Evolutionary conservation across 1,140 invertebrate species (phyloP).

Genomic region (Drosophila malerkotliana): DNA sequence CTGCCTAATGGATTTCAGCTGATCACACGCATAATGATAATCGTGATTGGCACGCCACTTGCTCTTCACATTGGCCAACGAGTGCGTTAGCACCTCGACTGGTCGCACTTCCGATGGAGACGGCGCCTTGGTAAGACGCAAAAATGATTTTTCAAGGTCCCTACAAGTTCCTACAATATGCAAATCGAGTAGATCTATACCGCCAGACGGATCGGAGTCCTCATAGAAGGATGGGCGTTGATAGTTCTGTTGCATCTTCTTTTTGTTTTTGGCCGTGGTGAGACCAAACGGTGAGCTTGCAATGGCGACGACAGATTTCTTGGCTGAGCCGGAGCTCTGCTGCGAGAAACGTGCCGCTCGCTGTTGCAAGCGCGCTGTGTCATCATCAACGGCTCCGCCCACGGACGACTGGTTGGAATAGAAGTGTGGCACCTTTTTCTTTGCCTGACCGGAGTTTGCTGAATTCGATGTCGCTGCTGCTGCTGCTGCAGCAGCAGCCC

Average conservation of each 20-base stretch:
- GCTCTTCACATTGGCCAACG: slow-evolving; percentile 94
- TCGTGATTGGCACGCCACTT: slow-evolving; percentile 95
- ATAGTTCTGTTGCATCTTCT: slow-evolving; percentile 40
- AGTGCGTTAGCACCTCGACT: slow-evolving; percentile 92
- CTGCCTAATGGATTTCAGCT: slow-evolving; percentile 98
- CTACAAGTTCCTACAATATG: slow-evolving; percentile 96
- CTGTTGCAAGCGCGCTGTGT: slow-evolving; percentile 91
- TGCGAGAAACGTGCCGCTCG: slow-evolving; percentile 93
- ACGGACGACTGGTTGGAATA: slow-evolving; percentile 86
- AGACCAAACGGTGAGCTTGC: slow-evolving; percentile 79
- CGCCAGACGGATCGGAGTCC: slow-evolving; percentile 85
- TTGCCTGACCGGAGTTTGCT: slow-evolving; percentile 38
- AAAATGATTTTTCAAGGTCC: slow-evolving; percentile 97
- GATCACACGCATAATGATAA: slow-evolving; percentile 98
- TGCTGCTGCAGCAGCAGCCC: slow-evolving; percentile 64
- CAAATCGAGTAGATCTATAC: slow-evolving; percentile 90
- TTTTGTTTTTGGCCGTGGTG: slow-evolving; percentile 77
- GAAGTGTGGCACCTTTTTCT: slow-evolving; percentile 87
- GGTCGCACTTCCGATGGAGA: slow-evolving; percentile 96
- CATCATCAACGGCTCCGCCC: slow-evolving; percentile 87
- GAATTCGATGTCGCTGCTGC: slow-evolving; percentile 7
- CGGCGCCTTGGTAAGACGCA: slow-evolving; percentile 97
- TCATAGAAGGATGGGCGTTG: slow-evolving; percentile 65
- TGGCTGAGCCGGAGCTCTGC: slow-evolving; percentile 64
- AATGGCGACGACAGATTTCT: slow-evolving; percentile 80